Conservation (phyloP, 2,113 vertebrate species). For the Aphyosemion australe region DNA sequence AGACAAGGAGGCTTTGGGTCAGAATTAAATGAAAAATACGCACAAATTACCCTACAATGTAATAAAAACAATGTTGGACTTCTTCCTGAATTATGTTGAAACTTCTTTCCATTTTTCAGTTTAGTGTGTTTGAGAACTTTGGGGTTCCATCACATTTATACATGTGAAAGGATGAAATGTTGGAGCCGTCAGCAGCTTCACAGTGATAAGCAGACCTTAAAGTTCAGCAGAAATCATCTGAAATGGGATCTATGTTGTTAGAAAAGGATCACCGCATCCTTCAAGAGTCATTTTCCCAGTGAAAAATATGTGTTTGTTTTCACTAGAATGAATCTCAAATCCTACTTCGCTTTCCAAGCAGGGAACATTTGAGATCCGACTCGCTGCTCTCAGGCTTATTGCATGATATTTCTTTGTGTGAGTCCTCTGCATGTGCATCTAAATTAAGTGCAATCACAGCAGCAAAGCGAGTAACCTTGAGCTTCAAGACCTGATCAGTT, state of each 20-base stretch:
- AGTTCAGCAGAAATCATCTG: conserved; percentile 16
- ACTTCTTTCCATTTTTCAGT: conserved; percentile 1
- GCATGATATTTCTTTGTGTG: conserved; percentile 11
- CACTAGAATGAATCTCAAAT: conserved; percentile 8
- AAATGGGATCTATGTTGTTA: conserved; percentile 22
- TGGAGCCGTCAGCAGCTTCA: conserved; percentile 7
- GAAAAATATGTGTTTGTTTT: too few species aligned
- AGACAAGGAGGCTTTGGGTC: too few species aligned
- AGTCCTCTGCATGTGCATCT: background rate
- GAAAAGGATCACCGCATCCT: conserved; percentile 22
- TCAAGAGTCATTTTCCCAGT: conserved; percentile 12
- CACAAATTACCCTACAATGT: too few species aligned
- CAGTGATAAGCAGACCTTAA: conserved; percentile 6
- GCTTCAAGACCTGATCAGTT: conserved; percentile 31
- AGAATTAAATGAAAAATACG: too few species aligned
- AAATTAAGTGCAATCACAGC: conserved; percentile 50
- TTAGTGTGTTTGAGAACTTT: background rate
- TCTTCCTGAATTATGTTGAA: background rate
- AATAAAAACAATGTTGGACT: too few species aligned
- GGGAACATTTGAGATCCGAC: conserved; percentile 8
- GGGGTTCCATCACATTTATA: background rate
- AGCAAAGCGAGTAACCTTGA: conserved; percentile 36
- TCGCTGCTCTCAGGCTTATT: conserved; percentile 7
- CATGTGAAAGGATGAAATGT: background rate
- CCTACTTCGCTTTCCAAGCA: conserved; percentile 10